Evolutionary conservation across 1,140 invertebrate genomes (phyloP), one percentile per base, ranked within the genome.

Genomic region (Coboldia fuscipes): DNA sequence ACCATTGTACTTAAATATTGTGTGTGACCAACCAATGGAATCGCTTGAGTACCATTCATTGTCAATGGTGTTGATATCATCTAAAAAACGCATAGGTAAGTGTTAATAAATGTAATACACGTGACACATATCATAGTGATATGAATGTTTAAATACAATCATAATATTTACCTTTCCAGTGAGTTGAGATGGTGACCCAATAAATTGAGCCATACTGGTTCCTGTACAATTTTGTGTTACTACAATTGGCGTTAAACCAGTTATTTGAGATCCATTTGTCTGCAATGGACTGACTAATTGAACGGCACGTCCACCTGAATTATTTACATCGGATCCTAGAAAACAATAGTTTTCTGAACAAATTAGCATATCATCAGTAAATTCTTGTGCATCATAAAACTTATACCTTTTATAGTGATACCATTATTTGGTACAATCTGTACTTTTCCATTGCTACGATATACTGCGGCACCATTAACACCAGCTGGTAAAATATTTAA

Each of bases 401-500:
- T n/a, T n/a, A n/a, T 32, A 30, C 21, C 20, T 32, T 36, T 36
- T 13, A 31, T 3, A n/a, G 29, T 31, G 20, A 36, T 30, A n/a
- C 19, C 30, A 23, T 36, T 36, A 28, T 35, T 36, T n/a, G n/a
- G n/a, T 3, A 36, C 15, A 17, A 36, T 31, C 10, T 29, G 13
- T 22, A 36, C 23, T 18, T 36, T 30, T 29, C 30, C 35, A 20
- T 36, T 36, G 16, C 29, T 28, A 7, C 35, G 16, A 17, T 36
- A 36, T n/a, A 36, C 12, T 16, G 24, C 16, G 4, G 35, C 17
- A 18, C 28, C 35, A 31, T 31, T 36, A 26, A 22, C 20, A 6
- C 13, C 19, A 10, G 35, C n/a, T 9, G 35, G 35, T 14, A 36
- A 22, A 10, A 36, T 36, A 30, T 36, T 36, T 16, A 36, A 14